Evolutionary conservation across 2,113 vertebrate species (phyloP).

Genomic region (Condylura cristata): DNA sequence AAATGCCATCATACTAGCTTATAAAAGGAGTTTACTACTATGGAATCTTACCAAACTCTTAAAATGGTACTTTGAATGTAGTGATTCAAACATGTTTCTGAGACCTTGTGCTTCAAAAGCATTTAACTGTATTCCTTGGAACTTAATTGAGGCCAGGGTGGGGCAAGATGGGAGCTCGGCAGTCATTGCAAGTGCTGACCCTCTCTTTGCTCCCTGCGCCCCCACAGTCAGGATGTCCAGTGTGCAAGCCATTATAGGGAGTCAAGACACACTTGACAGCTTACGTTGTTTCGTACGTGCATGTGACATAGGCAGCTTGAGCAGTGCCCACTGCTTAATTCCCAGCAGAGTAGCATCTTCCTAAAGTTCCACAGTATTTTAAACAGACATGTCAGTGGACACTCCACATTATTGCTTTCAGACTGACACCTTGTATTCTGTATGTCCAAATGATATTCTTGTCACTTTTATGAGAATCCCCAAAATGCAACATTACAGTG

Average conservation of each 20-base stretch:
- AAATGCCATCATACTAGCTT: slow-evolving; percentile 54
- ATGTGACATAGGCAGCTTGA: background rate
- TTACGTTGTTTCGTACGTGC: background rate
- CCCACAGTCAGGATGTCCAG: background rate
- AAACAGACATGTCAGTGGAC: background rate
- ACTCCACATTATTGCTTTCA: background rate
- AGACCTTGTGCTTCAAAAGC: background rate
- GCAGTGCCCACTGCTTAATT: slow-evolving; percentile 1
- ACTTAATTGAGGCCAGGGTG: background rate
- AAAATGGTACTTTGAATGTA: background rate
- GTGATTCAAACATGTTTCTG: background rate
- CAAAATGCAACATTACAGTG: background rate
- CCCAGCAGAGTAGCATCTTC: background rate
- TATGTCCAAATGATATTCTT: background rate
- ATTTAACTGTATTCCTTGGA: background rate
- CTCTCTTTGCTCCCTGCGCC: too few relatives aligned
- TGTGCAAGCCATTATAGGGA: background rate
- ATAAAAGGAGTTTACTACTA: background rate
- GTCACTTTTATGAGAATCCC: slow-evolving; percentile 24
- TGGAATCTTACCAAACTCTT: slow-evolving; percentile 42
- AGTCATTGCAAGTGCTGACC: background rate
- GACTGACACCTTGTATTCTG: background rate
- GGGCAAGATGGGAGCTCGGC: background rate
- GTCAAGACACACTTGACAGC: background rate
- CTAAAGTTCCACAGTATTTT: background rate